Conservation (phyloP, 2,888 invertebrate genomes). For the Orthosia incerta region DNA sequence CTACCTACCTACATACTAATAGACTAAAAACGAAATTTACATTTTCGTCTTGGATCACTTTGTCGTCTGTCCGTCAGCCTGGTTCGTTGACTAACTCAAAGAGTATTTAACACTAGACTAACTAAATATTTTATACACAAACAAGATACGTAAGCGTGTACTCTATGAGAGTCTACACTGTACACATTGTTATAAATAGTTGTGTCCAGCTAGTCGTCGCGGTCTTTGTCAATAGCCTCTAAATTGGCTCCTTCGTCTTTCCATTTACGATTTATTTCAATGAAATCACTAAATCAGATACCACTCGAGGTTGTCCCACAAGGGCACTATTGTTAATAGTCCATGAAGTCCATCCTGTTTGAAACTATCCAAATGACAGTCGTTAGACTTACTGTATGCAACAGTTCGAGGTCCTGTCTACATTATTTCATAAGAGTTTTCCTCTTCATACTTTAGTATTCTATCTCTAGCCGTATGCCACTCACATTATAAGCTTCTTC, state of each 20-base stretch:
- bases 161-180: not conserved
- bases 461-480: not conserved
- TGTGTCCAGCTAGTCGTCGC: not conserved
- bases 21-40: not conserved
- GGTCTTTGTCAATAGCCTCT: not conserved
- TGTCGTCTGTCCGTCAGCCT: not conserved
- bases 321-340: slow-evolving; percentile 19
- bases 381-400: not conserved
- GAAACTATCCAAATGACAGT: not conserved
- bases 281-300: not conserved
- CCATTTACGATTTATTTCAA: slow-evolving; percentile 8
- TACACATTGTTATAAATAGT: not conserved
- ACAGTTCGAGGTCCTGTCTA: not conserved
- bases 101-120: too few species aligned
- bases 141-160: not conserved
- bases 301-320: slow-evolving; percentile 2
- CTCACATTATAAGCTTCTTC: not conserved
- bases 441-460: slow-evolving; percentile 2
- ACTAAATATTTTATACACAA: not conserved
- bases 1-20: not conserved
- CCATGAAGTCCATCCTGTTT: slow-evolving; percentile 12
- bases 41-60: not conserved
- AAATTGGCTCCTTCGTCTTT: not conserved
- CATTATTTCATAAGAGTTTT: not conserved
- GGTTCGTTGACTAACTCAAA: too few species aligned